Evolutionary conservation across 2,113 vertebrate genomes (phyloP).

Genomic region (Chaetorhynchus papuensis): DNA sequence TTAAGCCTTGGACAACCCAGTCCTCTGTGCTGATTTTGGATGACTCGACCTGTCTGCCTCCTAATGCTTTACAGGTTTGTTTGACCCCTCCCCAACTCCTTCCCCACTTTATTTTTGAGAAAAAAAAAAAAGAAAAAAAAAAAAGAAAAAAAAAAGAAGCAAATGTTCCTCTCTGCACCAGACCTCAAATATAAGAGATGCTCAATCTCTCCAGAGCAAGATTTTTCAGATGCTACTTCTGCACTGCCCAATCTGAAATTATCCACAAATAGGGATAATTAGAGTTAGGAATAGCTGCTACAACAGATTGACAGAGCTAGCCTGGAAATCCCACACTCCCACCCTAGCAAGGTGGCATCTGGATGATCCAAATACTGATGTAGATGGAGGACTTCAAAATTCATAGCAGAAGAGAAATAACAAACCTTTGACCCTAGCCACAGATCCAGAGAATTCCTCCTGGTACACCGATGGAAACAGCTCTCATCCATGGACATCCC

Average conservation of each 20-base stretch:
- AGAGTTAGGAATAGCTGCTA: neutral
- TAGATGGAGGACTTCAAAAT: neutral
- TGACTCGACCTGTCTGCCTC: neutral
- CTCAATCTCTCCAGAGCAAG: neutral
- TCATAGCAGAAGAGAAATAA: neutral
- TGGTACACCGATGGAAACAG: fast-evolving
- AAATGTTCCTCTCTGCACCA: neutral
- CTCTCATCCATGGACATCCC: fast-evolving
- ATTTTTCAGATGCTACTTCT: neutral
- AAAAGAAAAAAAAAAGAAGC: neutral
- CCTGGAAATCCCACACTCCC: neutral
- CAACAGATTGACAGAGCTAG: neutral
- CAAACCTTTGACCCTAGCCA: neutral
- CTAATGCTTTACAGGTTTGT: neutral
- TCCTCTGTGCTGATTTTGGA: neutral
- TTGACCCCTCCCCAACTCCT: neutral
- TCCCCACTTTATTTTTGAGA: neutral
- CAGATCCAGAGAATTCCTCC: neutral
- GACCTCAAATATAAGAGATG: neutral
- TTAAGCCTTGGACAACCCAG: neutral
- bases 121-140: too few relatives aligned
- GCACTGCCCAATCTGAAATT: neutral
- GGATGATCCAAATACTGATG: neutral
- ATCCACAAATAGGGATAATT: fast-evolving
- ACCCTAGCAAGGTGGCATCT: neutral